Conservation (phyloP, 2,888 invertebrate species). For the Himalopsyche japonica region DNA sequence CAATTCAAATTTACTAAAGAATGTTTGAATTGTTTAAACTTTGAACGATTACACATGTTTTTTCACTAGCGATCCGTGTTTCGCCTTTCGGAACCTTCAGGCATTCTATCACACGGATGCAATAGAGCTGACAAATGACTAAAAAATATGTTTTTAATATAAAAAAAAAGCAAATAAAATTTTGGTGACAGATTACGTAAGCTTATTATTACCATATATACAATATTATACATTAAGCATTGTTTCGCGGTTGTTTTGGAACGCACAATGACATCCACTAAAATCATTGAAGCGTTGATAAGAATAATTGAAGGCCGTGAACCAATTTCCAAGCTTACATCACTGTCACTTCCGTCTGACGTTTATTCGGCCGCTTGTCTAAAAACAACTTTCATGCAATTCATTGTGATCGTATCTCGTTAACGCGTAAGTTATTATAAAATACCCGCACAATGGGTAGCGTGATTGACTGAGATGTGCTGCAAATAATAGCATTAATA, state of each 20-base stretch:
- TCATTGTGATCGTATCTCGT: neutral
- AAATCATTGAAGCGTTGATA: neutral
- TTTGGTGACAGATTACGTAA: too few relatives aligned
- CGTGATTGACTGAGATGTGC: neutral
- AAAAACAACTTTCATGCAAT: neutral
- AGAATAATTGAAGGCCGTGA: neutral
- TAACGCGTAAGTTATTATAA: neutral
- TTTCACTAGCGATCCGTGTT: too few relatives aligned
- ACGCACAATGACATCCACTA: neutral
- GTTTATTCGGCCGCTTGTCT: neutral
- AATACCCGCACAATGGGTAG: neutral
- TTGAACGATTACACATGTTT: too few relatives aligned
- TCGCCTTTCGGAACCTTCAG: too few relatives aligned
- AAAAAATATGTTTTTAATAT: too few relatives aligned
- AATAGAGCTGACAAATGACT: too few relatives aligned
- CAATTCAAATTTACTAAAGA: too few relatives aligned
- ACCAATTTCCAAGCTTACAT: neutral
- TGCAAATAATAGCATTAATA: neutral
- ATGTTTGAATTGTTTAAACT: too few relatives aligned
- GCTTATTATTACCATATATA: too few relatives aligned
- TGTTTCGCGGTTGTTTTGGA: neutral
- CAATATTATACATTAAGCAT: too few relatives aligned
- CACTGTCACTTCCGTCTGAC: neutral
- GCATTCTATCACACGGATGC: too few relatives aligned
- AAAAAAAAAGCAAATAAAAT: too few relatives aligned